Conservation (phyloP, 2,888 invertebrate genomes). For the Chrysolina americana region DNA sequence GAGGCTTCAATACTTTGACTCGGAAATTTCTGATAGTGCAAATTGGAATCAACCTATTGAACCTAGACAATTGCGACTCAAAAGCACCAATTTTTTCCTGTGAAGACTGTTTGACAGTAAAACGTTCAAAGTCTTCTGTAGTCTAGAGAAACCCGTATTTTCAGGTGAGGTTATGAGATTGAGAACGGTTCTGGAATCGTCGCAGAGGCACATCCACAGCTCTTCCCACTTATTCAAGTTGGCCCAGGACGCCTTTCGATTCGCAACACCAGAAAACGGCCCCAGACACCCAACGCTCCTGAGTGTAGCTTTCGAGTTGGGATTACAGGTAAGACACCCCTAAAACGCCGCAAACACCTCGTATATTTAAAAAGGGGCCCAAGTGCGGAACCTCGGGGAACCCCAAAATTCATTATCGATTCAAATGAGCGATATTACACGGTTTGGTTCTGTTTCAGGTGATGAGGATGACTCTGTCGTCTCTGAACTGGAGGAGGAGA, state of each 20-base stretch:
- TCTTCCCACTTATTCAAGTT: slow-evolving; percentile 88
- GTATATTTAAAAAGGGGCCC: background rate
- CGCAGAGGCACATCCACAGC: slow-evolving; percentile 86
- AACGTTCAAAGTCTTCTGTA: no score
- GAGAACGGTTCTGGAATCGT: slow-evolving; percentile 82
- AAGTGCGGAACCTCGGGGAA: background rate
- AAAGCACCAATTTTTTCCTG: no score
- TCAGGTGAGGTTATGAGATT: slow-evolving; percentile 78
- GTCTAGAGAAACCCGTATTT: slow-evolving; percentile 9
- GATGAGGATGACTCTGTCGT: slow-evolving; percentile 85
- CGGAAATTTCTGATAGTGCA: no score
- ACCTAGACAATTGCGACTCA: no score
- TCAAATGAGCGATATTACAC: background rate
- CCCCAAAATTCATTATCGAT: background rate
- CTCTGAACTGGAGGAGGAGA: slow-evolving; percentile 85
- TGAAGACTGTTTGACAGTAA: no score
- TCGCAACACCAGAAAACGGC: slow-evolving; percentile 85
- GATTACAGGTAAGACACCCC: slow-evolving; percentile 75
- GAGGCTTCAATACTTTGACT: no score
- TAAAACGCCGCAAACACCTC: background rate
- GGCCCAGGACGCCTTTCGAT: slow-evolving; percentile 88
- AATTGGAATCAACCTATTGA: no score
- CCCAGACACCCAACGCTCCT: slow-evolving; percentile 83
- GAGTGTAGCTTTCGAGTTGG: slow-evolving; percentile 86
- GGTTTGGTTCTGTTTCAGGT: slow-evolving; percentile 71